phyloP scores from a whole-genome alignment of 2,113 vertebrate species.

The Melierax canorus region DNA sequence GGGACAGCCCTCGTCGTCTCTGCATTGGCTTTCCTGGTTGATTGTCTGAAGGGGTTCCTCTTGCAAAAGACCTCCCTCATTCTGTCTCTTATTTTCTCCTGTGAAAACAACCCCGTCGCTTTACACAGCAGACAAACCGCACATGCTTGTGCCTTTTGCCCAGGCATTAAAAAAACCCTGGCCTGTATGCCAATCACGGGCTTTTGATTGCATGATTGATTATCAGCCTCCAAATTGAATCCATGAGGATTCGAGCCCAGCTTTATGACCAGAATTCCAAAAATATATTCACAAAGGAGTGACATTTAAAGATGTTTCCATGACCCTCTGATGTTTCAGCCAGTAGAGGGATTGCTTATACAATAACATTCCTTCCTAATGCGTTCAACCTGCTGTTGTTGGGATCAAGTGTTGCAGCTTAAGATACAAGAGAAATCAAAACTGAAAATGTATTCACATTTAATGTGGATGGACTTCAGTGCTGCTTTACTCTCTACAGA shows the following conservation, averaged over 20 bases:
- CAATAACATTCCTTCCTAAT: slow-evolving; percentile 56
- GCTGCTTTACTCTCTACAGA: neutral
- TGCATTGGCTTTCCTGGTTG: neutral
- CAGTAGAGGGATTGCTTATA: slow-evolving; percentile 31
- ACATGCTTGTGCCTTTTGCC: neutral
- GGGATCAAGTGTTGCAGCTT: slow-evolving; percentile 31
- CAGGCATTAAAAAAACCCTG: neutral
- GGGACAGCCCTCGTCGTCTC: accelerated
- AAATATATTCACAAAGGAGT: slow-evolving; percentile 12
- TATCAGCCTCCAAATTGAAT: slow-evolving; percentile 12
- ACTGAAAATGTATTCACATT: slow-evolving; percentile 13
- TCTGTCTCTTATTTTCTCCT: neutral
- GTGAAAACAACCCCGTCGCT: neutral
- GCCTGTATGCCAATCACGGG: neutral
- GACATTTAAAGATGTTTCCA: slow-evolving; percentile 38
- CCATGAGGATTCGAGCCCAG: neutral
- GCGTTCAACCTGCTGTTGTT: slow-evolving; percentile 28
- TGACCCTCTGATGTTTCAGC: slow-evolving; percentile 44
- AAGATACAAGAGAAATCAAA: slow-evolving; percentile 46
- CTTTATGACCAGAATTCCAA: slow-evolving; percentile 17
- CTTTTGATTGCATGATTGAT: slow-evolving; percentile 17
- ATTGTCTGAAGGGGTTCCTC: neutral
- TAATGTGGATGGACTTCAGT: neutral
- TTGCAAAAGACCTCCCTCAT: neutral
- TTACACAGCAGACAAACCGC: neutral